These are phyloP conservation scores for Lerista edwardsae DNA, from an alignment of 2,797 vertebrate species.

Conservation along the genomic window DNA sequence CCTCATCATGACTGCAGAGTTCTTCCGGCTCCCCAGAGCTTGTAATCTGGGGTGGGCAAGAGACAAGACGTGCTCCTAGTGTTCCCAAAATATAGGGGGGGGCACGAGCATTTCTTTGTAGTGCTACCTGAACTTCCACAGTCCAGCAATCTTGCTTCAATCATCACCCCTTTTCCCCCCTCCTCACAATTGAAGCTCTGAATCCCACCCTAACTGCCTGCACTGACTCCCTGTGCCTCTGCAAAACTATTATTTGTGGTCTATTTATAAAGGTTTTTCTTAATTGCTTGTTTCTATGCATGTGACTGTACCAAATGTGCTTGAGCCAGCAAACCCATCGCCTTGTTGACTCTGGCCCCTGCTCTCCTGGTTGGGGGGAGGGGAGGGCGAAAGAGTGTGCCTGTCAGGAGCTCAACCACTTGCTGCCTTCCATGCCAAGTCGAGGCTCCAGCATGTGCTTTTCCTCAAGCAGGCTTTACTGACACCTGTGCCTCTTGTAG, in stretches of 20 bases:
- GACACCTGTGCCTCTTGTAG: constrained; percentile 25
- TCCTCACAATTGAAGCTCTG: neutral
- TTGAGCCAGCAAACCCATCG: neutral
- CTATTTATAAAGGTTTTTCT: constrained; percentile 20
- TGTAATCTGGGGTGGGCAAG: neutral
- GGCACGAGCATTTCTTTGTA: neutral
- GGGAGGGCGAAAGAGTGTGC: neutral
- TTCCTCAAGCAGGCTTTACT: constrained; percentile 22
- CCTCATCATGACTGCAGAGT: neutral
- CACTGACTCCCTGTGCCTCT: neutral
- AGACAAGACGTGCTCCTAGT: neutral
- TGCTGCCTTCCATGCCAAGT: constrained; percentile 24
- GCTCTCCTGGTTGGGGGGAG: neutral
- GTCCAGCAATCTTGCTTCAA: neutral
- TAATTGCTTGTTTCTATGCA: neutral
- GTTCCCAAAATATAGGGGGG: neutral
- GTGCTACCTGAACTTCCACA: neutral
- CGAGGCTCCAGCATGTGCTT: neutral
- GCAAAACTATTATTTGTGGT: neutral
- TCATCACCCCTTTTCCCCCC: neutral
- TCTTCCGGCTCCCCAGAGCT: neutral
- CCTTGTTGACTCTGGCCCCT: neutral
- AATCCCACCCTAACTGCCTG: neutral
- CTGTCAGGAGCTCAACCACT: neutral
- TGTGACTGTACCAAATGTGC: constrained; percentile 3